A percentile compares a stretch with the other conserved stretches of the same genome.
Evolutionary conservation across 2,888 invertebrate genomes (phyloP).

Genomic region (Cataglyphis albicans): DNA sequence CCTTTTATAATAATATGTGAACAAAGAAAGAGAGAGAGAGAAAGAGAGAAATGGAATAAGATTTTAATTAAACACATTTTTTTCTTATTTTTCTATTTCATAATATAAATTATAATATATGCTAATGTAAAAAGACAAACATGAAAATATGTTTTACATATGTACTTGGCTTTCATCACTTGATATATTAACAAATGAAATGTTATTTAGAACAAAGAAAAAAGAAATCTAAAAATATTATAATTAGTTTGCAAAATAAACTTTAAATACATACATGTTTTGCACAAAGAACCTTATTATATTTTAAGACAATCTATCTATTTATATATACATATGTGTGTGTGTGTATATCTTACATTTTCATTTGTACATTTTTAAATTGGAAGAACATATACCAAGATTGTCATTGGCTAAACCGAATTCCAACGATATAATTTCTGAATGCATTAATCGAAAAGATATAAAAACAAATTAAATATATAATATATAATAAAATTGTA

Average conservation of each 20-base stretch:
- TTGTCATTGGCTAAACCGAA: constrained; percentile 46
- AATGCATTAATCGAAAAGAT: neutral
- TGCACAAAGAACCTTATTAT: constrained; percentile 2
- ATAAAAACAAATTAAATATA: neutral
- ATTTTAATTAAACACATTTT: constrained; percentile 7
- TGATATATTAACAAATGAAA: neutral
- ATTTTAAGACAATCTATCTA: neutral
- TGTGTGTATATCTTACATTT: neutral
- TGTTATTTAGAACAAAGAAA: neutral
- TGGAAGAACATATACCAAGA: constrained; percentile 67
- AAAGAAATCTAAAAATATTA: neutral
- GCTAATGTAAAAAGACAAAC: constrained; percentile 1
- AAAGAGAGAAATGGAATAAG: neutral
- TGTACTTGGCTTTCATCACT: neutral
- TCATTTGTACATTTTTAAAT: constrained; percentile 26
- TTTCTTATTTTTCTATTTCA: neutral
- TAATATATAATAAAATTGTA: neutral
- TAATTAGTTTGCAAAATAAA: constrained; percentile 27
- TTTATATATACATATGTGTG: neutral
- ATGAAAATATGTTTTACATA: neutral
- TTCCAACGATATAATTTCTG: neutral
- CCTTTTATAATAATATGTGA: neutral
- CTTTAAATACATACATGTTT: neutral
- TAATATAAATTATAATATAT: constrained; percentile 1
- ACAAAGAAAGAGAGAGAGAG: neutral